Conservation (phyloP, 2,888 invertebrate species). For the Seira ritae region DNA sequence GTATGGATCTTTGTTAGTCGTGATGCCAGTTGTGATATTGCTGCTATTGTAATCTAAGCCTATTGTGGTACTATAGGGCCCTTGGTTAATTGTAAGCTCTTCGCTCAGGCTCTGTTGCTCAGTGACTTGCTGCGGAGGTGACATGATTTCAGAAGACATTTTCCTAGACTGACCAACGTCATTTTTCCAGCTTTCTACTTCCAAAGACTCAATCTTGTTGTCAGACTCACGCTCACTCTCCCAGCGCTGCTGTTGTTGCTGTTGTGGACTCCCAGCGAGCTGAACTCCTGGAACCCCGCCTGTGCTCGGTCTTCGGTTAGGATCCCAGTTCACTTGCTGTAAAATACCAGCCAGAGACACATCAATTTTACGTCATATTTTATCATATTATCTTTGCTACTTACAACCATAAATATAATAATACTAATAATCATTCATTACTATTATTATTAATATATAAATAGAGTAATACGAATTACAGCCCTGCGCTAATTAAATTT, state of each 20-base stretch:
- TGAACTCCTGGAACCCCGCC: conserved; percentile 51
- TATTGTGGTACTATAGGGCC: conserved; percentile 71
- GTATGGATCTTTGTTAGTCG: conserved; percentile 55
- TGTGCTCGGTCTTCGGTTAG: conserved; percentile 53
- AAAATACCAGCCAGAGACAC: not conserved
- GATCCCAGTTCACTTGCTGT: conserved; percentile 62
- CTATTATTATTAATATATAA: too few relatives aligned
- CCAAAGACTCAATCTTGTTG: conserved; percentile 66
- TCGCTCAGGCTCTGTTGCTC: conserved; percentile 66
- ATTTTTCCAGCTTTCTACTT: conserved; percentile 72
- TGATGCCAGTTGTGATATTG: conserved; percentile 30
- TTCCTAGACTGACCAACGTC: conserved; percentile 70
- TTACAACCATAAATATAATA: not conserved
- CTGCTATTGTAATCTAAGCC: conserved; percentile 68
- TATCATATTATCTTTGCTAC: not conserved
- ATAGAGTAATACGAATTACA: too few relatives aligned
- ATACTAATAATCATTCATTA: too few relatives aligned
- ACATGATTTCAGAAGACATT: conserved; percentile 69
- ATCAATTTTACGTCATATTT: not conserved
- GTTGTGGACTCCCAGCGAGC: conserved; percentile 60
- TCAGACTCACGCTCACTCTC: conserved; percentile 73
- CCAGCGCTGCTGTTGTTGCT: conserved; percentile 68
- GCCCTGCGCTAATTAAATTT: too few relatives aligned
- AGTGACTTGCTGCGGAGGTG: conserved; percentile 61
- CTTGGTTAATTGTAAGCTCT: conserved; percentile 67